Evolutionary conservation across 2,797 vertebrate genomes (phyloP).

Genomic region (Enteromius trimaculatus): DNA sequence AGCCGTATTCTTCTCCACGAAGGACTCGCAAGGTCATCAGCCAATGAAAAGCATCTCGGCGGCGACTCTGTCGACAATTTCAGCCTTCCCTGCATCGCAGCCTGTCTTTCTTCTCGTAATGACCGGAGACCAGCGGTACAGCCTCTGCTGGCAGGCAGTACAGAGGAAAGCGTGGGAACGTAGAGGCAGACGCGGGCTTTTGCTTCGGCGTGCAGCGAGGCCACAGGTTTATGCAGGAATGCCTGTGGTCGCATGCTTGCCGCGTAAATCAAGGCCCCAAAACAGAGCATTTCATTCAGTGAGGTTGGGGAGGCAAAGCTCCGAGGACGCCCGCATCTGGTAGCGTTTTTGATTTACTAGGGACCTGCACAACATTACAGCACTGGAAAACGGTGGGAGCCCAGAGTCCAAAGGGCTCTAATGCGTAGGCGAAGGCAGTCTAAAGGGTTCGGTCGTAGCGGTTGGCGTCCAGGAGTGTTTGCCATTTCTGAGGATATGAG

Average conservation of each 20-base stretch:
- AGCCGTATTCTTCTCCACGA: slow-evolving; percentile 12
- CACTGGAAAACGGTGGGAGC: slow-evolving; percentile 69
- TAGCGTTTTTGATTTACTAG: slow-evolving; percentile 76
- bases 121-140: slow-evolving; percentile 19
- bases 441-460: slow-evolving; percentile 41
- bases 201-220: slow-evolving; percentile 32
- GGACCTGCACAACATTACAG: slow-evolving; percentile 76
- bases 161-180: slow-evolving; percentile 61
- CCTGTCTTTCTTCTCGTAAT: slow-evolving; percentile 40
- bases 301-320: slow-evolving; percentile 49
- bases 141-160: slow-evolving; percentile 32
- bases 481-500: slow-evolving; percentile 52
- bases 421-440: slow-evolving; percentile 25
- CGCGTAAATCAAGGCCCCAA: slow-evolving; percentile 59
- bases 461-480: slow-evolving; percentile 51
- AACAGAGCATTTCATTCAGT: slow-evolving; percentile 61
- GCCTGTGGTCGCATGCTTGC: slow-evolving; percentile 61
- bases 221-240: slow-evolving; percentile 62
- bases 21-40: slow-evolving; percentile 23
- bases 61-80: neutral
- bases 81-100: slow-evolving; percentile 6
- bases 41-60: slow-evolving; percentile 16
- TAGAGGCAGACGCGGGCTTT: slow-evolving; percentile 22
- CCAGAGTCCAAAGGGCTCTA: slow-evolving; percentile 66
- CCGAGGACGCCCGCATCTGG: slow-evolving; percentile 75